Conservation (phyloP, 2,797 vertebrate species). For the Cryptoblepharus egeriae region DNA sequence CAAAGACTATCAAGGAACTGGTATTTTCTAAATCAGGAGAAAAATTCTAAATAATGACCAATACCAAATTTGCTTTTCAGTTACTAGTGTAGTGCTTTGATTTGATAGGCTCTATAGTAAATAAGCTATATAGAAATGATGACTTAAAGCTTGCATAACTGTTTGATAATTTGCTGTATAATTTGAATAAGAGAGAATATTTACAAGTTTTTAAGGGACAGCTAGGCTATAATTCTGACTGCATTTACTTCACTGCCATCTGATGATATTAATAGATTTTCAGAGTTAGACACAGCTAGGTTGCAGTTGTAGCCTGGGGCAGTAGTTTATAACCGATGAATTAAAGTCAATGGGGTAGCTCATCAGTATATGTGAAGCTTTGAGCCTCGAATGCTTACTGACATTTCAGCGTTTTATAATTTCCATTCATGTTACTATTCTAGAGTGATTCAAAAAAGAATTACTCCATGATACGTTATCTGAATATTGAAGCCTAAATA, state of each 20-base stretch:
- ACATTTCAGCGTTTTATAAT: conserved; percentile 4
- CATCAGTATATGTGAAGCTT: not conserved
- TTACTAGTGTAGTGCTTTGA: conserved; percentile 5
- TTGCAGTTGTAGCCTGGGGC: not conserved
- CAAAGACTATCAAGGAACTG: conserved; percentile 57
- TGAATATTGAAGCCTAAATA: not conserved
- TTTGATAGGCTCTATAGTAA: conserved; percentile 8
- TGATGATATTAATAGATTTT: not conserved
- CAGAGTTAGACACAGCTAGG: not conserved
- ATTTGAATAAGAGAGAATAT: not conserved
- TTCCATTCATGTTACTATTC: not conserved
- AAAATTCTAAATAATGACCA: conserved; percentile 21
- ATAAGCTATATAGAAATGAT: conserved; percentile 10
- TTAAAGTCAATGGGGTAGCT: not conserved
- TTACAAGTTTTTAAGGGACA: not conserved
- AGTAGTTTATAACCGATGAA: not conserved
- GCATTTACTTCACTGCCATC: not conserved
- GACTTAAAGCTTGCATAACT: not conserved
- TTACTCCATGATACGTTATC: not conserved
- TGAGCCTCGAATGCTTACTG: not conserved
- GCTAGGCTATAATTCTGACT: not conserved
- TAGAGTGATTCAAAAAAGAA: not conserved
- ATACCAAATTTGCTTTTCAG: not conserved
- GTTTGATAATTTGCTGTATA: not conserved
- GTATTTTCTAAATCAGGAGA: conserved; percentile 26